phyloP scores from a whole-genome alignment of 2,888 invertebrate genomes.

The Mycogona germanica region DNA sequence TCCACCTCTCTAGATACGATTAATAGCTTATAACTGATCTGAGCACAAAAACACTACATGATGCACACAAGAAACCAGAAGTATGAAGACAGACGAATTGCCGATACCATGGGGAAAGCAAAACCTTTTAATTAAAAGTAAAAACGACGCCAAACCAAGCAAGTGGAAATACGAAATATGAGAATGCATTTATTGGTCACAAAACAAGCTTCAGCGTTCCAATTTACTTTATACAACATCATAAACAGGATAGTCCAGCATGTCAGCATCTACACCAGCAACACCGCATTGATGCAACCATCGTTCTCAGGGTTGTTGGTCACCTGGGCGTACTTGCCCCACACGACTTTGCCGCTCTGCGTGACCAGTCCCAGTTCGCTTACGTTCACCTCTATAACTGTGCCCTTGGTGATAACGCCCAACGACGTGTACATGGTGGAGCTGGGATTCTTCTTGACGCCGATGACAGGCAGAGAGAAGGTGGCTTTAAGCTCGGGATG shows the following conservation, averaged over 20 bases:
- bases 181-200: neutral
- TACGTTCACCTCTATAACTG: conserved; percentile 94
- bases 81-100: too few relatives aligned
- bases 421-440: conserved; percentile 93
- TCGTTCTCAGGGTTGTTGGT: conserved; percentile 99
- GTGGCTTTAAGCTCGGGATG: conserved; percentile 99
- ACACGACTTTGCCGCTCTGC: conserved; percentile 96
- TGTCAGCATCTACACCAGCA: conserved; percentile 85
- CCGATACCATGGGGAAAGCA: too few relatives aligned
- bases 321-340: conserved; percentile 99
- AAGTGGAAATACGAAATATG: neutral
- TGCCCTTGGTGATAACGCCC: conserved; percentile 98
- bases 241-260: neutral
- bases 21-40: too few relatives aligned
- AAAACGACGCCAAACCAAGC: too few relatives aligned
- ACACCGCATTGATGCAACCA: conserved; percentile 97
- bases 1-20: too few relatives aligned
- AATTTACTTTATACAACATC: conserved; percentile 20
- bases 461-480: conserved; percentile 92
- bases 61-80: too few relatives aligned
- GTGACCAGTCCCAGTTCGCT: conserved; percentile 97
- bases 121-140: too few relatives aligned
- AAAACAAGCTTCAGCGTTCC: conserved; percentile 7
- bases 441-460: conserved; percentile 98
- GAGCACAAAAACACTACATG: too few relatives aligned